These are phyloP conservation scores for Paelopatides confundens DNA, from an alignment of 53 echinoderm and acorn worm genomes.

Conservation along the genomic window DNA sequence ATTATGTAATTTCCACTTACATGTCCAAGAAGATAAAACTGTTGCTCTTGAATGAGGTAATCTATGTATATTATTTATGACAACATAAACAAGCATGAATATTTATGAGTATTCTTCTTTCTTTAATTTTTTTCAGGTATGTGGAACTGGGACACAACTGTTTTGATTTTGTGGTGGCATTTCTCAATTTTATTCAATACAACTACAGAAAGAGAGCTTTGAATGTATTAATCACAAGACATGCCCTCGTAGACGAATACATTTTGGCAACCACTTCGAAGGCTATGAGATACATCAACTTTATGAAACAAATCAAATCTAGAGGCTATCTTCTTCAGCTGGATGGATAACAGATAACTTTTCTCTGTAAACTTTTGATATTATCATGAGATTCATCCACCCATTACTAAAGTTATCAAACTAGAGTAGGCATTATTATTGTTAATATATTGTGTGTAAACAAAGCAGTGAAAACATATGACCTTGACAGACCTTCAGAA, in stretches of 20 bases:
- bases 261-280: constrained; percentile 76
- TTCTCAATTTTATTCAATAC: constrained; percentile 80
- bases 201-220: constrained; percentile 45
- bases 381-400: too few species aligned
- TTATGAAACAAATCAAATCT: constrained; percentile 61
- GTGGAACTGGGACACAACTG: constrained; percentile 78
- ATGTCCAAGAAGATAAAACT: too few species aligned
- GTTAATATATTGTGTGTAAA: too few species aligned
- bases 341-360: not conserved
- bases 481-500: too few species aligned
- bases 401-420: too few species aligned
- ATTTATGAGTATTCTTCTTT: not conserved
- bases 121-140: constrained; percentile 65
- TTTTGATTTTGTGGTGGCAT: constrained; percentile 90
- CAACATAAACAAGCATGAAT: not conserved
- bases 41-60: too few species aligned
- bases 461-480: too few species aligned
- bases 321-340: constrained; percentile 71
- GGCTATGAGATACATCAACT: constrained; percentile 71
- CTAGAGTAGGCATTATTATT: too few species aligned
- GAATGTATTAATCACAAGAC: constrained; percentile 67
- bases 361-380: too few species aligned
- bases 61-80: too few species aligned
- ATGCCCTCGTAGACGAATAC: constrained; percentile 64
- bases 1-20: too few species aligned